Evolutionary conservation across 2,797 vertebrate genomes (phyloP).

Genomic region (Leuciscus waleckii): DNA sequence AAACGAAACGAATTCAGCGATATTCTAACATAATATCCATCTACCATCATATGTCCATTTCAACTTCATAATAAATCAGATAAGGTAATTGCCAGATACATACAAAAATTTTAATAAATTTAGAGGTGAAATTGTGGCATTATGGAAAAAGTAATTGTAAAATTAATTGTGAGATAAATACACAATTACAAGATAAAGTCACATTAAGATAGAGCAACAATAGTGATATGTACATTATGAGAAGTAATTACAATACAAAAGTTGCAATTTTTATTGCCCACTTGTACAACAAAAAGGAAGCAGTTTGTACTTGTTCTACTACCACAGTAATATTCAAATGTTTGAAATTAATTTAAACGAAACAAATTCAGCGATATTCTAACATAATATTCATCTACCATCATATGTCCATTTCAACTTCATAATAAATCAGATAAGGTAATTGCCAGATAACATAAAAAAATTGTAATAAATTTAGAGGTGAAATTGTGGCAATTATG

Average conservation of each 20-base stretch:
- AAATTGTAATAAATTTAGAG: background rate
- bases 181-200: background rate
- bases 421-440: background rate
- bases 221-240: background rate
- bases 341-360: background rate
- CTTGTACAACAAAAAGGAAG: background rate
- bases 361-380: background rate
- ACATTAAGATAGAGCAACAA: background rate
- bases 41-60: background rate
- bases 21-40: background rate
- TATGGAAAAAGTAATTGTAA: background rate
- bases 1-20: no score
- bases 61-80: background rate
- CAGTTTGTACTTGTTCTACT: background rate
- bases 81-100: background rate
- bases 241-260: background rate
- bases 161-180: background rate
- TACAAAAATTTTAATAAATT: background rate
- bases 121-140: background rate
- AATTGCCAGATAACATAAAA: background rate
- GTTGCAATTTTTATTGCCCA: background rate
- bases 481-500: background rate
- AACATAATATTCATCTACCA: background rate
- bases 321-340: background rate
- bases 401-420: background rate